A percentile compares a stretch with the other conserved stretches of the same genome.
Conservation (phyloP, 2,888 invertebrate genomes). For the Cryptops parisi region DNA sequence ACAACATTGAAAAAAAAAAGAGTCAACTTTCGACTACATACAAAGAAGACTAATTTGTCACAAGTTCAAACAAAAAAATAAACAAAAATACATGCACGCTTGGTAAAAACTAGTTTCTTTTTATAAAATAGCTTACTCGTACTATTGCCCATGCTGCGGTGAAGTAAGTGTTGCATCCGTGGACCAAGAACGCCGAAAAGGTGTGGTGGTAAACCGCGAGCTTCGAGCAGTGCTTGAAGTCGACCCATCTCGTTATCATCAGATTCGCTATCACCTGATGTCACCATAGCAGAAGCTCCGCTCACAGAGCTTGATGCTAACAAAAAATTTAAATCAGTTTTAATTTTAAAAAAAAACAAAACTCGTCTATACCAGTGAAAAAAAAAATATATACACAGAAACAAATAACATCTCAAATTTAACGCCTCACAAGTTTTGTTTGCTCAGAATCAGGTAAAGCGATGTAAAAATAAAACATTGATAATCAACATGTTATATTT, state of each 20-base stretch:
- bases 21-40: no score
- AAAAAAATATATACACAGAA: neutral
- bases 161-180: slow-evolving; percentile 88
- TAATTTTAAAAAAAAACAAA: neutral
- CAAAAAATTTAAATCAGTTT: neutral
- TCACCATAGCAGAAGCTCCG: slow-evolving; percentile 21
- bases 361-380: neutral
- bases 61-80: neutral
- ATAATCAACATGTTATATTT: no score
- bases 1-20: neutral
- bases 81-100: slow-evolving; percentile 16
- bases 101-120: neutral
- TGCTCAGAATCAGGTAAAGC: slow-evolving; percentile 10
- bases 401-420: neutral
- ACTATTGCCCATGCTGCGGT: slow-evolving; percentile 81
- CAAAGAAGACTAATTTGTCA: neutral
- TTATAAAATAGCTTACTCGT: slow-evolving; percentile 45
- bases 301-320: slow-evolving; percentile 18
- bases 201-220: slow-evolving; percentile 90
- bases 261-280: slow-evolving; percentile 40
- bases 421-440: neutral
- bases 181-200: slow-evolving; percentile 90
- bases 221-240: slow-evolving; percentile 83
- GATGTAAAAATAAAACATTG: neutral
- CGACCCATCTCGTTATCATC: slow-evolving; percentile 94